Base-by-base conservation (phyloP, 1,140 invertebrate species). In the Eupristina koningsbergeri region DNA sequence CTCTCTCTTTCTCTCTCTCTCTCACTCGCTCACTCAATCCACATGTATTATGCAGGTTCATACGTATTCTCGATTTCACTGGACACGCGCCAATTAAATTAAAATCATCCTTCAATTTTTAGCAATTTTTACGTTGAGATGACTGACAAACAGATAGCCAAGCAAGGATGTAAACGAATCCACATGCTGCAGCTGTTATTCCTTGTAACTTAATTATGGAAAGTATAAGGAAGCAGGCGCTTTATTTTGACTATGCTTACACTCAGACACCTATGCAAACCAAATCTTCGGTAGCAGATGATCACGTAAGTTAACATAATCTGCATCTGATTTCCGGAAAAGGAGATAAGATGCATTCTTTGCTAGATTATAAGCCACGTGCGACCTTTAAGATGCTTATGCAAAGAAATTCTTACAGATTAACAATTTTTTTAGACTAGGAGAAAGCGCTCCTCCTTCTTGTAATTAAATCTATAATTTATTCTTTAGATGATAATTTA, bases 71-170 rank as follows among this genome's bases (percentile, higher is more conserved):
- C 58, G 31, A 64, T 64, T 78, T 78, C 58, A 78, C 76, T 64
- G 34, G 53, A 41, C 26, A 61, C 67, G 67, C 67, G 67, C 39
- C 36, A 80, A 80, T 69, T 80, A 80, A 80, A 80, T 67, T 69
- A 69, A 63, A 80, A 47, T 22, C 45, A 34, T 50, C 39, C 47
- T 31, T 50, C 15, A 34, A 31, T 41, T 50, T 19, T 11, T 11
- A 15, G n/a, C n/a, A 31, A 67, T 79, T 79, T 79, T 79, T 34
- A n/a, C 61, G 26, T 64, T 26, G 61, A 29, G 17, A 74, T 0
- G 13, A 53, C 73, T 41, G 67, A 71, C 67, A 36, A 41, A 71
- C 36, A 67, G 64, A 71, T 71, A 71, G 19, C 36, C 67, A 71
- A 71, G 67, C 41, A 41, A 41, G 22, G 15, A 50, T 8, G 47